Evolutionary conservation across 1,140 invertebrate species (phyloP).

Genomic region (Helicoverpa zea): DNA sequence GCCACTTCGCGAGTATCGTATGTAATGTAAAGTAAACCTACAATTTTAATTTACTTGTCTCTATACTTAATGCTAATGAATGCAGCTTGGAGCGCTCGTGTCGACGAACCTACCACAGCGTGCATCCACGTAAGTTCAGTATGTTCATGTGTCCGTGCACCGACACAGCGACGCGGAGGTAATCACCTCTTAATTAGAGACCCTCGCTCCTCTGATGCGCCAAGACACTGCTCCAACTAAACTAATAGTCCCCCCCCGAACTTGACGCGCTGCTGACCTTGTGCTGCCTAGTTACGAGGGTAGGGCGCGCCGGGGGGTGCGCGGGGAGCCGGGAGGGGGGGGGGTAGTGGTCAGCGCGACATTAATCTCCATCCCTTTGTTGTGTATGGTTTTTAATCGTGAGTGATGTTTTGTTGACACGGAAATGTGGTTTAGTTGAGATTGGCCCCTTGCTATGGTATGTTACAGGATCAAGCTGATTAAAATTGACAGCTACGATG

Average conservation of each 20-base stretch:
- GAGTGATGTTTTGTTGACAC: constrained; percentile 19
- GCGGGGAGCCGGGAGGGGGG: background rate
- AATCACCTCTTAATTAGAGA: constrained; percentile 7
- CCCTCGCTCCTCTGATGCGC: background rate
- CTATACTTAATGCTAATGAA: too few relatives aligned
- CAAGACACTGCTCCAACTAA: background rate
- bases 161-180: background rate
- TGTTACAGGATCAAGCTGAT: background rate
- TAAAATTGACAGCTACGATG: too few relatives aligned
- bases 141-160: background rate
- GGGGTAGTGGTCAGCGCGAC: constrained; percentile 13
- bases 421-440: background rate
- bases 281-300: background rate
- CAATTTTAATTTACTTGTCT: too few relatives aligned
- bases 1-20: background rate
- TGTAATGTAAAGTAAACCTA: too few relatives aligned
- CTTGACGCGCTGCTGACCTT: background rate
- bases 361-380: constrained; percentile 42
- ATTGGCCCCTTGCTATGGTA: background rate
- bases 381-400: constrained; percentile 28
- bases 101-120: too few relatives aligned
- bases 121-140: too few relatives aligned
- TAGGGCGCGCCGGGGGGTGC: background rate
- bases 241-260: background rate
- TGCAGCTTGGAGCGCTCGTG: too few relatives aligned